phyloP scores from a whole-genome alignment of 1,140 invertebrate species.

The Pseudomyrmex sp. region DNA sequence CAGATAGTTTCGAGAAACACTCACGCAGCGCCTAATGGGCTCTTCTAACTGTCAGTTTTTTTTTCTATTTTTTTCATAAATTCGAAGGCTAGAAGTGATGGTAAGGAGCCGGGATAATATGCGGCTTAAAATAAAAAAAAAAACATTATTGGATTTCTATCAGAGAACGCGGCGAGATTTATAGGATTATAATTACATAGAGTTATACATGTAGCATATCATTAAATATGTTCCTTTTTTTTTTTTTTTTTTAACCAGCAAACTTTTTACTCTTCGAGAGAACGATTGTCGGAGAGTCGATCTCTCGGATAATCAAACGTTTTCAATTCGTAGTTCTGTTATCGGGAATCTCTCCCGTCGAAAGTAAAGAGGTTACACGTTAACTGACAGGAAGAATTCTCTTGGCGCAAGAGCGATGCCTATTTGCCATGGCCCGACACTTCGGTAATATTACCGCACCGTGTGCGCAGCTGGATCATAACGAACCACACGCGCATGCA shows the following conservation, averaged over 20 bases:
- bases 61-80: background rate
- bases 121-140: background rate
- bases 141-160: background rate
- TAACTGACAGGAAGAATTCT: slow-evolving; percentile 35
- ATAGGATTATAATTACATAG: background rate
- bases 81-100: background rate
- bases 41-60: background rate
- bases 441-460: slow-evolving; percentile 34
- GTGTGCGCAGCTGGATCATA: slow-evolving; percentile 6
- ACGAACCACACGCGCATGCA: slow-evolving; percentile 6
- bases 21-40: background rate
- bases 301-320: slow-evolving; percentile 38
- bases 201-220: background rate
- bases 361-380: slow-evolving; percentile 9
- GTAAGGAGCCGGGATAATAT: background rate
- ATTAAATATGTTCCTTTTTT: background rate
- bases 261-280: background rate
- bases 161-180: background rate
- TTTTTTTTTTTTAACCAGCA: background rate
- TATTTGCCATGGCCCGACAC: slow-evolving; percentile 38
- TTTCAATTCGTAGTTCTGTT: slow-evolving; percentile 43
- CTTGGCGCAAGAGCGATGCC: slow-evolving; percentile 5
- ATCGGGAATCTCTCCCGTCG: slow-evolving; percentile 32
- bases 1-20: background rate
- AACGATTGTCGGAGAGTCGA: slow-evolving; percentile 15